A percentile compares a stretch with the other conserved stretches of the same genome.
Evolutionary conservation across 2,113 vertebrate genomes (phyloP).

Genomic region (Callionymus lyra): DNA sequence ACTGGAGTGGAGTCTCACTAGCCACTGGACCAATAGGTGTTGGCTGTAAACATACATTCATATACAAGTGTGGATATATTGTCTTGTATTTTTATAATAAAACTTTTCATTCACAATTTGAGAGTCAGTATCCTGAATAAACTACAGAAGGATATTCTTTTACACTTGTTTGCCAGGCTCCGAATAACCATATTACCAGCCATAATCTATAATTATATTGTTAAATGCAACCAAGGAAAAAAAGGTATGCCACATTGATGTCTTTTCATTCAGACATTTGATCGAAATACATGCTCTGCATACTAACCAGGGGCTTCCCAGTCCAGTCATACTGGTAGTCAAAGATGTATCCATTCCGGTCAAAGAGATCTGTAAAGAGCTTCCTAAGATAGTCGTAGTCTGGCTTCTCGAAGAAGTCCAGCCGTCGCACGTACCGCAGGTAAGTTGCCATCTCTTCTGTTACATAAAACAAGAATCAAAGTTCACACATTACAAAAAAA

Average conservation of each 20-base stretch:
- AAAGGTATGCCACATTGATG: too few relatives aligned
- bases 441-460: slow-evolving; percentile 97
- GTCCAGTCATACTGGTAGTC: slow-evolving; percentile 98
- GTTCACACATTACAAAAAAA: too few relatives aligned
- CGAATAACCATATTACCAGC: too few relatives aligned
- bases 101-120: too few relatives aligned
- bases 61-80: neutral
- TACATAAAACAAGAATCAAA: slow-evolving; percentile 11
- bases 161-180: too few relatives aligned
- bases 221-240: too few relatives aligned
- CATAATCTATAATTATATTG: too few relatives aligned
- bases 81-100: too few relatives aligned
- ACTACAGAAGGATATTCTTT: too few relatives aligned
- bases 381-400: slow-evolving; percentile 94
- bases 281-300: neutral
- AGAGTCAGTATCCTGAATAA: too few relatives aligned
- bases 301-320: slow-evolving; percentile 87
- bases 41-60: slow-evolving; percentile 59
- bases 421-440: slow-evolving; percentile 87
- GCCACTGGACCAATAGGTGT: slow-evolving; percentile 92
- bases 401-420: slow-evolving; percentile 96
- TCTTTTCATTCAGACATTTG: too few relatives aligned
- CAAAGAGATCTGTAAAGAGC: slow-evolving; percentile 91
- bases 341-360: slow-evolving; percentile 86
- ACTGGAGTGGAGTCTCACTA: slow-evolving; percentile 77